phyloP scores from a whole-genome alignment of 37 sponge, comb jelly and placozoan genomes.

The Oopsacas minuta region DNA sequence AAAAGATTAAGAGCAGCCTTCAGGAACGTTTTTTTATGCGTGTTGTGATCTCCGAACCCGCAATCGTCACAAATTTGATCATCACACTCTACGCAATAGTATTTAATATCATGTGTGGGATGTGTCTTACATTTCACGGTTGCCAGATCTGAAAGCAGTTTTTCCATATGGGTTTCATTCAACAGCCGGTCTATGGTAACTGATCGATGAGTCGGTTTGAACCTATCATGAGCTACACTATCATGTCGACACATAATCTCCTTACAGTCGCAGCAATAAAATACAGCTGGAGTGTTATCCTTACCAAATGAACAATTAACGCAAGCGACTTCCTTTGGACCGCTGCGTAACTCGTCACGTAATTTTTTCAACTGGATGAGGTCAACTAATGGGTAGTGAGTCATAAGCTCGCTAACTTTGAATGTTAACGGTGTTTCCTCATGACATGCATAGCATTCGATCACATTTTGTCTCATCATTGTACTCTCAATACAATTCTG shows the following conservation, averaged over 20 bases:
- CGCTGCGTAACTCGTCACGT: neutral
- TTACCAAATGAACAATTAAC: neutral
- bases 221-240: neutral
- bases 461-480: neutral
- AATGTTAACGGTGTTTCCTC: neutral
- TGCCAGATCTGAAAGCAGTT: neutral
- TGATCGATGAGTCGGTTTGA: neutral
- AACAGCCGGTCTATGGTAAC: neutral
- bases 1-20: neutral
- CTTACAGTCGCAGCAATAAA: neutral
- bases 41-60: neutral
- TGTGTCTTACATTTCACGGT: neutral
- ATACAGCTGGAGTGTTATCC: neutral
- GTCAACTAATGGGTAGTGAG: neutral
- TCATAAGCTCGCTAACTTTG: slow-evolving; percentile 1
- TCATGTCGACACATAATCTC: slow-evolving; percentile 9
- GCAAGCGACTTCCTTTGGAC: neutral
- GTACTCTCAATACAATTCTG: neutral
- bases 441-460: neutral
- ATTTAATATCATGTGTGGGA: neutral
- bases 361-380: neutral
- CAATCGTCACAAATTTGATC: neutral
- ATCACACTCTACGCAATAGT: slow-evolving; percentile 2
- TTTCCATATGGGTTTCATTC: neutral
- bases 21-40: neutral